phyloP scores from a whole-genome alignment of 1,140 invertebrate genomes.

The Apis dorsata region DNA sequence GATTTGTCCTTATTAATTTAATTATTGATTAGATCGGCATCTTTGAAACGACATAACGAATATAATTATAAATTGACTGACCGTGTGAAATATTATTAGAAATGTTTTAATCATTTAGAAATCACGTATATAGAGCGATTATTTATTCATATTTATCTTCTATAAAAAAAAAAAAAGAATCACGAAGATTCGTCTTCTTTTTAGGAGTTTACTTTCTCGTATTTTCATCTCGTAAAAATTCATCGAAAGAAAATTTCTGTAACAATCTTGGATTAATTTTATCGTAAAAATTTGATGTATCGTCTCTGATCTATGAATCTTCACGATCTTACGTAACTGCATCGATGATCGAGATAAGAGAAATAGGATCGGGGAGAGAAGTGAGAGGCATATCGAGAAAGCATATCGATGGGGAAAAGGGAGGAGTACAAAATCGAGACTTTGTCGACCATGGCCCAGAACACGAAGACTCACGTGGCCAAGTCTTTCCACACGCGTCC shows the following conservation, averaged over 20 bases:
- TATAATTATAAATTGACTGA: conserved; percentile 25
- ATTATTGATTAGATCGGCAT: background rate
- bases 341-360: too few relatives aligned
- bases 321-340: background rate
- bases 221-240: too few relatives aligned
- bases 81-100: conserved; percentile 14
- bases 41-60: conserved; percentile 7
- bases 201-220: too few relatives aligned
- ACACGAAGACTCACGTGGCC: conserved; percentile 47
- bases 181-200: background rate
- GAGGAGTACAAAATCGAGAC: conserved; percentile 12
- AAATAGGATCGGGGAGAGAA: background rate
- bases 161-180: background rate
- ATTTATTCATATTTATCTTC: background rate
- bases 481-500: conserved; percentile 64
- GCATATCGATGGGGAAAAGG: background rate
- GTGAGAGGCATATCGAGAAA: background rate
- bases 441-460: conserved; percentile 69
- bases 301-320: rapidly evolving
- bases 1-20: background rate
- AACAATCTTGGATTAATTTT: too few relatives aligned
- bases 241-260: too few relatives aligned
- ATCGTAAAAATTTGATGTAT: too few relatives aligned
- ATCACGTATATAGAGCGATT: background rate
- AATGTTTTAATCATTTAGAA: conserved; percentile 10